Evolutionary conservation across 2,797 vertebrate genomes (phyloP), one percentile per base, ranked within the genome.

Genomic region (Notolabrus celidotus): DNA sequence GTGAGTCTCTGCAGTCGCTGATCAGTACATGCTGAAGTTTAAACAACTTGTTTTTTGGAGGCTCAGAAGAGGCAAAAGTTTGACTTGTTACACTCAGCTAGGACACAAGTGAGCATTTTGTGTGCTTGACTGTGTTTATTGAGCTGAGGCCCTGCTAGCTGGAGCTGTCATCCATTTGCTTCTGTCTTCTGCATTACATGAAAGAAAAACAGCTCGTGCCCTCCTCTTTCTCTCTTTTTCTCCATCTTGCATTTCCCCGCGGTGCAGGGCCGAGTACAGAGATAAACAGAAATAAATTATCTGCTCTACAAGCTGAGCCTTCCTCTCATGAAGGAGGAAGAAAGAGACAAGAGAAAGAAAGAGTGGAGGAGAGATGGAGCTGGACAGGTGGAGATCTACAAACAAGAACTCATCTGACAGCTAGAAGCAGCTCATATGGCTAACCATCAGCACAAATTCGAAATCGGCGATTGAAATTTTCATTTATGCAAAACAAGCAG

Each of bases 251-350:
- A 69, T 72, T 73, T 80, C 66, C 87, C 75, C 7, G 47, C 45
- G 57, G 81, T 79, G 63, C 70, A 46, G 64, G 55, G 82, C 67
- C 83, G 81, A 75, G 74, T 67, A 68, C 45, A 74, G 77, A 84
- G 78, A 88, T 74, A 85, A 90, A 88, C 74, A 89, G 64, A 85
- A 87, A 88, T 91, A 89, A 70, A 89, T 90, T 80, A 90, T 86
- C 67, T 52, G 51, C 54, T 80, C 73, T 54, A 63, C 61, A 55
- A 77, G 68, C 74, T 27, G n/a, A 56, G 54, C 10, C 60, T 53
- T 82, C 45, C 54, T 63, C 75, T 51, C 27, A 64, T 67, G 23
- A 63, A 83, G 79, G 59, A 39, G 33, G 20, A 54, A 67, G 46
- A 54, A n/a, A 72, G 75, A 15, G 27, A 68, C 77, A 60, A 25